Base-by-base conservation (phyloP, 23 tunicate genomes). In the Clavelina lepadiformis region DNA sequence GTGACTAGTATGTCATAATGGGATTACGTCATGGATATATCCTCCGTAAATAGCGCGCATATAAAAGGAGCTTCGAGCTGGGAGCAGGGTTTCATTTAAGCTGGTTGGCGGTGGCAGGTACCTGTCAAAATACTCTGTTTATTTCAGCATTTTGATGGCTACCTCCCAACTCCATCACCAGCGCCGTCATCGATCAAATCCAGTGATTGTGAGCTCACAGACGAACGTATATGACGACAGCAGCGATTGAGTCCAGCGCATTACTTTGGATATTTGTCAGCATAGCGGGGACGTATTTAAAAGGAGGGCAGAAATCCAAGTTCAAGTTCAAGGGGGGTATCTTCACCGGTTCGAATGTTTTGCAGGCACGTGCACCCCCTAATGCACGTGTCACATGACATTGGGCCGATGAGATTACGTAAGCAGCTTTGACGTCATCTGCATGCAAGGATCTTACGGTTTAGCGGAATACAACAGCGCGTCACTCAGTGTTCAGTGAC, bases 331-430 rank as follows among this genome's bases (percentile, higher is more conserved):
- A 3, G 5, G 18, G 59, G 6, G 23, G n/a, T 6, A 37, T 33
- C 62, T 20, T 41, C 71, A 27, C 82, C 20, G 66, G 71, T 55
- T 78, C 84, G 84, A 78, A 78, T 78, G 84, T 78, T 68, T 68
- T 78, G 84, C 84, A 78, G 84, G 84, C 84, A 78, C 84, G 84
- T 78, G 84, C 76, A 78, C 23, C 24, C 46, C 50, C 37, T 26
- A 28, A 33, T 68, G 69, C 84, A 68, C 84, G 84, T 58, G 84
- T 68, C 76, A 58, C 69, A 61, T 59, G 84, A 68, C 84, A 78
- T 78, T 57, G 84, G 45, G 5, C 76, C 35, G 35, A 75, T 32
- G 61, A 3, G 70, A 28, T 36, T 58, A 27, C 71, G 28, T 27
- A 33, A 8, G 41, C 80, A 35, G 15, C 26, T 3, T 23, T 44